These are phyloP conservation scores for Metopolophium dirhodum DNA, from an alignment of 1,140 invertebrate genomes.

Conservation along the genomic window DNA sequence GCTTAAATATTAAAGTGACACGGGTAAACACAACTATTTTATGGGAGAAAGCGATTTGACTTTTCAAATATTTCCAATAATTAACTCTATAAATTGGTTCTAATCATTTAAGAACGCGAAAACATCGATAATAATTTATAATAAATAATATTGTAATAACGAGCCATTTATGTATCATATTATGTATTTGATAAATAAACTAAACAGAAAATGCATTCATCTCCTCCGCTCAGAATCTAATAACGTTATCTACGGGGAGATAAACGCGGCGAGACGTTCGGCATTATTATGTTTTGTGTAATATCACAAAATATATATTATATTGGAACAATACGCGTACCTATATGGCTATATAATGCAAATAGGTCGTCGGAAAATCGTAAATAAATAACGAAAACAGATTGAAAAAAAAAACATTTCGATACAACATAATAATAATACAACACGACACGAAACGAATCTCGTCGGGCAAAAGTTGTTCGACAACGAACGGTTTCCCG, in stretches of 20 bases:
- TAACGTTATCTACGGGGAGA: background rate
- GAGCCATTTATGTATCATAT: no score
- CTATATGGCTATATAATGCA: background rate
- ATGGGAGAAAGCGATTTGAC: background rate
- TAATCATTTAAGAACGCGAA: background rate
- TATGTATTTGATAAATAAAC: background rate
- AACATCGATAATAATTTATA: background rate
- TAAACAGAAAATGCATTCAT: background rate
- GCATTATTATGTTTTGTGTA: background rate
- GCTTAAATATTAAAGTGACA: background rate
- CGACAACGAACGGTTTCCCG: background rate
- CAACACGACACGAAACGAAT: background rate
- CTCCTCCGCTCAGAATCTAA: background rate
- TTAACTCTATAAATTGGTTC: background rate
- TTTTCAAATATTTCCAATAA: background rate
- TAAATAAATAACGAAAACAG: background rate
- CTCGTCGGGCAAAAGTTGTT: background rate
- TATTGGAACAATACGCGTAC: background rate
- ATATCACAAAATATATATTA: background rate
- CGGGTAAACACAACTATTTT: background rate
- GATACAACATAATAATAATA: background rate
- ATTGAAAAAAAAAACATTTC: background rate
- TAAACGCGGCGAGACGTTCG: background rate
- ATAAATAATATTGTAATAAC: no score
- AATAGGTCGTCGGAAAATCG: background rate